phyloP scores from a whole-genome alignment of 2,797 vertebrate species.

The Syndactyla subalaris region DNA sequence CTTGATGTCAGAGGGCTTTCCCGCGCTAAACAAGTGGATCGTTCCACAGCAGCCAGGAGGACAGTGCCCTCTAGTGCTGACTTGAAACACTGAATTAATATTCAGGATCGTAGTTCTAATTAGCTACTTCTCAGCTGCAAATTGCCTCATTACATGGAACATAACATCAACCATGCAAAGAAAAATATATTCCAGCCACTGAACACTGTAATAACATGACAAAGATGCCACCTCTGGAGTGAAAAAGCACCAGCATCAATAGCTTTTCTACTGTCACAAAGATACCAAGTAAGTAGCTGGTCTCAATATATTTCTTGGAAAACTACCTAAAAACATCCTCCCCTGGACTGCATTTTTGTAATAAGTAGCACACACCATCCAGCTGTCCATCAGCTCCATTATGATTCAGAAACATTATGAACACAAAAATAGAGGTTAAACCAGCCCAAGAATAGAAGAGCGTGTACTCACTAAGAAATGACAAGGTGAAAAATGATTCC shows the following conservation, averaged over 20 bases:
- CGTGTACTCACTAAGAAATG: conserved; percentile 88
- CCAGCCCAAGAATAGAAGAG: neutral
- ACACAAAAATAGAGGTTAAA: neutral
- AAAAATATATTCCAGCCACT: neutral
- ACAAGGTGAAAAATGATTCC: conserved; percentile 95
- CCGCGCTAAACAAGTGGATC: neutral
- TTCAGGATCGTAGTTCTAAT: neutral
- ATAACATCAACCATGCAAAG: neutral
- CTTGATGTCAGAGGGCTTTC: neutral
- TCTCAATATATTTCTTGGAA: neutral
- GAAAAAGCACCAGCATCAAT: neutral
- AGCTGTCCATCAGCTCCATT: neutral
- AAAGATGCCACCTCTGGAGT: neutral
- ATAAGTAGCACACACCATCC: neutral
- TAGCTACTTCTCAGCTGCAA: neutral
- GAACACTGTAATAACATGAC: neutral
- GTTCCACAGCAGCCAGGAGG: neutral
- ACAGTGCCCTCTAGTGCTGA: neutral
- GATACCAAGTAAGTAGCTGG: neutral
- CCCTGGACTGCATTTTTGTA: neutral
- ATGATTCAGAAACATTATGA: neutral
- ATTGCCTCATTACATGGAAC: neutral
- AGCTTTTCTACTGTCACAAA: neutral
- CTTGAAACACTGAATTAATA: neutral
- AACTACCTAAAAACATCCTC: neutral